Percentiles rank a stretch among this genome's conserved stretches.
phyloP scores from a whole-genome alignment of 2,113 vertebrate genomes.

The Semicossyphus pulcher region DNA sequence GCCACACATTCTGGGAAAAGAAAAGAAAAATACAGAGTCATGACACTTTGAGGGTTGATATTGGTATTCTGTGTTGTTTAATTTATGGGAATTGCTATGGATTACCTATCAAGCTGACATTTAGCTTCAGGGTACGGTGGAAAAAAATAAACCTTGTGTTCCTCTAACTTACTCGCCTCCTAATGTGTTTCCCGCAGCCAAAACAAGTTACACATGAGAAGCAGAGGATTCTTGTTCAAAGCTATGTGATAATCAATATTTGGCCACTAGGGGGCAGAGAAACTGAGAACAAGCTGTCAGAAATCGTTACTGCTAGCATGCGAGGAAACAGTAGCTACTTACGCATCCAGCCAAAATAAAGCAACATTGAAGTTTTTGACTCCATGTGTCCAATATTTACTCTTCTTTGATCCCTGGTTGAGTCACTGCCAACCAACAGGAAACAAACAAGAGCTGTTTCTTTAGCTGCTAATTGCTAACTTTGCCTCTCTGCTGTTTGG shows the following conservation, averaged over 20 bases:
- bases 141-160: not conserved
- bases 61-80: constrained; percentile 34
- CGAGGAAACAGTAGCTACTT: not conserved
- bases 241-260: not conserved
- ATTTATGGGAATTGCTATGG: constrained; percentile 22
- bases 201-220: constrained; percentile 2
- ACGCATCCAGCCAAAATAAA: not conserved
- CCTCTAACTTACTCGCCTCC: constrained; percentile 3
- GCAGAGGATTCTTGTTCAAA: constrained; percentile 5
- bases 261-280: constrained; percentile 11
- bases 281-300: not conserved
- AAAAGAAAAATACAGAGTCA: not conserved
- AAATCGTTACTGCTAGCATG: not conserved
- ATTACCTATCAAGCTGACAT: constrained; percentile 50
- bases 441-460: no score
- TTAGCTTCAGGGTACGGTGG: constrained; percentile 27
- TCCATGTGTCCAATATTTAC: no score
- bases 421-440: no score
- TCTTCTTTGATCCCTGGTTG: no score
- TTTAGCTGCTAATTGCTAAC: no score
- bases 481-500: no score
- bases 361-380: not conserved
- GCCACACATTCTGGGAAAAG: not conserved
- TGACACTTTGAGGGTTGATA: constrained; percentile 3
- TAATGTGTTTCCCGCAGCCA: constrained; percentile 28